Conservation (phyloP, 2,797 vertebrate species). For the Spheniscus humboldti region DNA sequence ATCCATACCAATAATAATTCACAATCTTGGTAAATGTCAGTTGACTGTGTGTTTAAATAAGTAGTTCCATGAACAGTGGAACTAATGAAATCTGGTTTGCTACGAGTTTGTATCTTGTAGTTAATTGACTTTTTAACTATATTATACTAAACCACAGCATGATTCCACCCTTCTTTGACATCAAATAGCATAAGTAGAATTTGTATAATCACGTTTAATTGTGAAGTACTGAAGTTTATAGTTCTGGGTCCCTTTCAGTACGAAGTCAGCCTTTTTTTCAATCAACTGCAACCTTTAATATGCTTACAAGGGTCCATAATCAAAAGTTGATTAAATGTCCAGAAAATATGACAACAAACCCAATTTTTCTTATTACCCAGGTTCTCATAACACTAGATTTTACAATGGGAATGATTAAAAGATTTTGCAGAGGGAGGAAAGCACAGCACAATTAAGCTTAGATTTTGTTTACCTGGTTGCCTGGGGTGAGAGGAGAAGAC, state of each 20-base stretch:
- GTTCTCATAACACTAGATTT: neutral
- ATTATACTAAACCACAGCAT: neutral
- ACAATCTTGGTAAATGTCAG: neutral
- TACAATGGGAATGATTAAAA: neutral
- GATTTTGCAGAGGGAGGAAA: slow-evolving; percentile 5
- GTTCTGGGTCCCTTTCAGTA: neutral
- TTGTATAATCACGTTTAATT: neutral
- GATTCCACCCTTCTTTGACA: neutral
- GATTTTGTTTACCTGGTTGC: slow-evolving; percentile 34
- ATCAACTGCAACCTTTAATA: neutral
- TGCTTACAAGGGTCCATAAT: neutral
- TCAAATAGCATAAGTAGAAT: neutral
- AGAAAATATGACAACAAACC: neutral
- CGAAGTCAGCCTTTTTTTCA: neutral
- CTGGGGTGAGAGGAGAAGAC: neutral
- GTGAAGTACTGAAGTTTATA: neutral
- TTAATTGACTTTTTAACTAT: neutral
- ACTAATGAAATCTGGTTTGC: neutral
- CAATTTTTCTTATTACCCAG: neutral
- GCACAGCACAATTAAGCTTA: neutral
- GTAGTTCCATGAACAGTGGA: neutral
- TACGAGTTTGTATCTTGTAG: neutral
- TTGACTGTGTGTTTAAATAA: neutral
- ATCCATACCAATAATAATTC: neutral
- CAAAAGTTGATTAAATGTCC: neutral